Evolutionary conservation across 2,113 vertebrate species (phyloP).

Genomic region (Cololabis saira): DNA sequence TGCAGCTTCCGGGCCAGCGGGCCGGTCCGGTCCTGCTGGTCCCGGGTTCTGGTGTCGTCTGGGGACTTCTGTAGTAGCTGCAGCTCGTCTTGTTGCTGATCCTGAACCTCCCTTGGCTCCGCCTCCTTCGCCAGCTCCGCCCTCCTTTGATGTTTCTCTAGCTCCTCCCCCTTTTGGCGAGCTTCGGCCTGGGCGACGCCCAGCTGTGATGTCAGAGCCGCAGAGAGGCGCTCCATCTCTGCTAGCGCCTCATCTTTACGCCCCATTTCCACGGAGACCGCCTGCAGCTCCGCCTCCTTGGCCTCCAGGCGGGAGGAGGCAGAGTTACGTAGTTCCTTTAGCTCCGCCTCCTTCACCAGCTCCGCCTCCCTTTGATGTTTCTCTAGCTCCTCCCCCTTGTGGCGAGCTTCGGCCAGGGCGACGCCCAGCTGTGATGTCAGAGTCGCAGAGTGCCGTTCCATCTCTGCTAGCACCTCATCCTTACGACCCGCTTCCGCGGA

Average conservation of each 20-base stretch:
- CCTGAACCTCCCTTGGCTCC: no score
- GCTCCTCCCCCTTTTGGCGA: conserved; percentile 54
- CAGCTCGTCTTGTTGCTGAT: no score
- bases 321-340: no score
- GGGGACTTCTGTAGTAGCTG: conserved; percentile 70
- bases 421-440: conserved; percentile 68
- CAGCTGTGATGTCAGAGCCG: conserved; percentile 64
- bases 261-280: conserved; percentile 19
- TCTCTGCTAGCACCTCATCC: conserved; percentile 46
- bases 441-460: conserved; percentile 49
- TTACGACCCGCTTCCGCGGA: conserved; percentile 46
- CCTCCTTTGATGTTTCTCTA: conserved; percentile 36
- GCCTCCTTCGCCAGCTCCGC: no score
- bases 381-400: conserved; percentile 54
- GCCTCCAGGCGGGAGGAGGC: no score
- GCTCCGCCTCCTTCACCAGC: no score
- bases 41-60: conserved; percentile 40
- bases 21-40: conserved; percentile 64
- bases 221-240: conserved; percentile 40
- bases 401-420: conserved; percentile 41
- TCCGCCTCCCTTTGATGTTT: no score
- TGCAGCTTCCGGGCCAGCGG: conserved; percentile 86
- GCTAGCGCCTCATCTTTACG: conserved; percentile 59
- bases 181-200: conserved; percentile 57
- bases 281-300: no score